These are phyloP conservation scores for Diplolepis rosae DNA, from an alignment of 2,888 invertebrate genomes.

Conservation along the genomic window DNA sequence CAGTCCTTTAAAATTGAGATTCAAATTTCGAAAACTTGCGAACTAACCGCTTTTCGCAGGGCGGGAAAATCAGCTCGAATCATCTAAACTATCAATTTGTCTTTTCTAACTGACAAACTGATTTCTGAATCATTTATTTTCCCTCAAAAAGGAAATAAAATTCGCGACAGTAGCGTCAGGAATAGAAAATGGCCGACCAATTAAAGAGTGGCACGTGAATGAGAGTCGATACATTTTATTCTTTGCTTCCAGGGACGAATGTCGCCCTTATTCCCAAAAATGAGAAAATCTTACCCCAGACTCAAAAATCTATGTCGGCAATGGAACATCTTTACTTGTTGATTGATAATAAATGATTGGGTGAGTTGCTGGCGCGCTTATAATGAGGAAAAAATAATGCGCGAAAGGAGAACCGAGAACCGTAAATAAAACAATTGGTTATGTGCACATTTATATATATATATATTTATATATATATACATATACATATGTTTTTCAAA, in stretches of 20 bases:
- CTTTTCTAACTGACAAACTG: neutral
- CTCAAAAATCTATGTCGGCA: neutral
- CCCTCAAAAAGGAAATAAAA: neutral
- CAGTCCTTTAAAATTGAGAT: slow-evolving; percentile 21
- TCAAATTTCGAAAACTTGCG: slow-evolving; percentile 25
- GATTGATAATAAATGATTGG: neutral
- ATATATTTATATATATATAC: slow-evolving; percentile 40
- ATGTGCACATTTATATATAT: slow-evolving; percentile 36
- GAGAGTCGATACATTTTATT: slow-evolving; percentile 61
- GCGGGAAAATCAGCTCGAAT: neutral
- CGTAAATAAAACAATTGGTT: slow-evolving; percentile 67
- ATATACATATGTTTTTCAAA: slow-evolving; percentile 68
- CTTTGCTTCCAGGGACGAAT: slow-evolving; percentile 44
- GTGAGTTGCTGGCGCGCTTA: neutral
- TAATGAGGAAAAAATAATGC: neutral
- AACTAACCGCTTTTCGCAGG: neutral
- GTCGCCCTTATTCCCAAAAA: neutral
- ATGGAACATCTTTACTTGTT: neutral
- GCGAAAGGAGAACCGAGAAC: slow-evolving; percentile 43
- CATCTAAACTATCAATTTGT: neutral
- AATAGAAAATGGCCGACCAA: slow-evolving; percentile 68
- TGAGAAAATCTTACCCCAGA: neutral
- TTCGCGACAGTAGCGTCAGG: neutral
- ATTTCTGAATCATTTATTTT: neutral
- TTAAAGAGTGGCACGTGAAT: slow-evolving; percentile 57